Evolutionary conservation across 2,113 vertebrate species (phyloP).

Genomic region (Notechis scutatus): DNA sequence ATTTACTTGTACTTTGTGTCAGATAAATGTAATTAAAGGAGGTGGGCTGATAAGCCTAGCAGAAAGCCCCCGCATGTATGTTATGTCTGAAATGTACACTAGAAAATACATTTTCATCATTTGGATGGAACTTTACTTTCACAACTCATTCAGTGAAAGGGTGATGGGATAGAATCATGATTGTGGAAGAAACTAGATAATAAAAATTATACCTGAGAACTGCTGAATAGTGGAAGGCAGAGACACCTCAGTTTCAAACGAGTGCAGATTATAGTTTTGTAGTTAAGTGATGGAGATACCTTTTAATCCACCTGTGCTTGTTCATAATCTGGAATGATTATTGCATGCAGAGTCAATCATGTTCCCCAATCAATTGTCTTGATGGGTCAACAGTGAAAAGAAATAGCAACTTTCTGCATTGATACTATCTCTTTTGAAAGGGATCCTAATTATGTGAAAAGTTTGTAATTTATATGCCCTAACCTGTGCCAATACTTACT

Average conservation of each 20-base stretch:
- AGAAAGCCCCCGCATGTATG: not conserved
- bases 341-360: not conserved
- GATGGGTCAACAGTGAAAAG: not conserved
- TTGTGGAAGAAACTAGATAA: not conserved
- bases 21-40: not conserved
- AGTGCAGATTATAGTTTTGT: not conserved
- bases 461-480: not conserved
- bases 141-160: not conserved
- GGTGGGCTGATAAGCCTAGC: not conserved
- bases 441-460: not conserved
- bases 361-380: not conserved
- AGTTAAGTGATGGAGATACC: not conserved
- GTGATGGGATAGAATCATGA: not conserved
- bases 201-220: not conserved
- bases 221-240: not conserved
- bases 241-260: not conserved
- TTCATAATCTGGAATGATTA: not conserved
- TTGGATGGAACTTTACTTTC: not conserved
- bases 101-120: not conserved
- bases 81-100: not conserved
- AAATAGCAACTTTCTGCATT: not conserved
- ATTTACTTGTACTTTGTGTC: not conserved
- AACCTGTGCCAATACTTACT: not conserved
- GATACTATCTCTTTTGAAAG: not conserved
- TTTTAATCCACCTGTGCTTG: not conserved